Conservation (phyloP, 1,140 invertebrate genomes). For the Drosophila dunni region DNA sequence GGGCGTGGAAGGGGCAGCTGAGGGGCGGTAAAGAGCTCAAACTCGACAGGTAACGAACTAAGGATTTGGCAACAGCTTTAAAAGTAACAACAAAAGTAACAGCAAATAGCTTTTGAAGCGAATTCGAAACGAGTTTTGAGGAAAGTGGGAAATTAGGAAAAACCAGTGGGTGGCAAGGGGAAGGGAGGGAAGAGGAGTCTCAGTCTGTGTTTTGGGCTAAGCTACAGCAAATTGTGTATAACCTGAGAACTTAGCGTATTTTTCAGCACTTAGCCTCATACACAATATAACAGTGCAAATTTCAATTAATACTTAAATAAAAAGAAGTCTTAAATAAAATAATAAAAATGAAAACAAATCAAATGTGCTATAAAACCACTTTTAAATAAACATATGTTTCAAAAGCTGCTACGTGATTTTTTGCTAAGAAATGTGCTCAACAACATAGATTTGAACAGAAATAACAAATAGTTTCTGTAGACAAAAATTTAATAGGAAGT, state of each 20-base stretch:
- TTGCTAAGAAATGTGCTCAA: too few species aligned
- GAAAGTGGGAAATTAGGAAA: background rate
- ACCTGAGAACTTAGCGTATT: slow-evolving; percentile 6
- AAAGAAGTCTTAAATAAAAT: too few species aligned
- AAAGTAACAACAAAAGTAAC: slow-evolving; percentile 39
- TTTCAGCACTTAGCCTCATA: background rate
- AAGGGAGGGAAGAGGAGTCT: too few species aligned
- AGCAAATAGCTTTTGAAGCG: slow-evolving; percentile 26
- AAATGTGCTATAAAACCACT: background rate
- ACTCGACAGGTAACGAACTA: slow-evolving; percentile 36
- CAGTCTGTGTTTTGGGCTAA: background rate
- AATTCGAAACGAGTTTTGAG: background rate
- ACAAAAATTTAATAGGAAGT: too few species aligned
- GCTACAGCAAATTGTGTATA: slow-evolving; percentile 33
- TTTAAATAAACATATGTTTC: background rate
- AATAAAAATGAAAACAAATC: background rate
- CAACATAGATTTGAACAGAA: too few species aligned
- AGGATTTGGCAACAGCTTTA: slow-evolving; percentile 35
- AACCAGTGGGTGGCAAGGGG: background rate
- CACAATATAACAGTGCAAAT: background rate
- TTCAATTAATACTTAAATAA: background rate
- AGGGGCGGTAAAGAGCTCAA: background rate
- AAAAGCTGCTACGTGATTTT: too few species aligned
- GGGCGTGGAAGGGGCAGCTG: background rate
- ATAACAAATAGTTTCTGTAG: too few species aligned